Percentiles rank a stretch among this genome's conserved stretches.
These are phyloP conservation scores for Temnothorax longispinosus DNA, from an alignment of 1,140 invertebrate species.

Conservation along the genomic window DNA sequence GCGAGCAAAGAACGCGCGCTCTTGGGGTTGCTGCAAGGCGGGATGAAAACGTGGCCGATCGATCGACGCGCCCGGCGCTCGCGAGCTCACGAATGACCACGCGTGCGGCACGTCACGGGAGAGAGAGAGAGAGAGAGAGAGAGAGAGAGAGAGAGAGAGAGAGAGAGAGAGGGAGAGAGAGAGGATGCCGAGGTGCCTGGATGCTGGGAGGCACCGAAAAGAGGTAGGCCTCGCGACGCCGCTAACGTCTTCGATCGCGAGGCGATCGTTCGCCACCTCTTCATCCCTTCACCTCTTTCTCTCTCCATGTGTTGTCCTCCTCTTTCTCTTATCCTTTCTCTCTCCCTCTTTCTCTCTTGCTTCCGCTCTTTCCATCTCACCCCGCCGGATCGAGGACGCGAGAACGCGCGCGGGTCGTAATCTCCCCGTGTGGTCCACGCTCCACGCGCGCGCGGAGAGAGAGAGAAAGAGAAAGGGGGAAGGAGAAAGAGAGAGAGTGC, in stretches of 20 bases:
- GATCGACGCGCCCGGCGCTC: slow-evolving; percentile 16
- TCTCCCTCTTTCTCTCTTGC: neutral
- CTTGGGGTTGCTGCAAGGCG: neutral
- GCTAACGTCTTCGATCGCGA: slow-evolving; percentile 27
- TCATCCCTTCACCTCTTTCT: neutral
- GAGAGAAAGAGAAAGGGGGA: neutral
- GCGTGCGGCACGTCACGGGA: slow-evolving; percentile 11
- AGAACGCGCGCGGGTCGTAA: slow-evolving; percentile 41
- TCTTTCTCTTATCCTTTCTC: neutral
- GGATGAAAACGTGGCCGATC: slow-evolving; percentile 19
- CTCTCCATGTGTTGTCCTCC: neutral
- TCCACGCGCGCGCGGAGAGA: slow-evolving; percentile 31
- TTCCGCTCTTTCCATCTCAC: neutral
- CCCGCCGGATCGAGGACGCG: slow-evolving; percentile 21
- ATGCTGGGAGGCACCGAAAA: slow-evolving; percentile 3
- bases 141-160: neutral
- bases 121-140: neutral
- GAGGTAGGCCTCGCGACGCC: neutral
- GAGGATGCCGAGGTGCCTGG: neutral
- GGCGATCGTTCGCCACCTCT: slow-evolving; percentile 18
- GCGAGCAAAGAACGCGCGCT: neutral
- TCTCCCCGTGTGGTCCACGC: slow-evolving; percentile 48
- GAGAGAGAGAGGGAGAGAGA: neutral
- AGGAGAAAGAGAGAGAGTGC: neutral
- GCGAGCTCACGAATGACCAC: slow-evolving; percentile 16